A percentile compares a stretch with the other conserved stretches of the same genome.
These are phyloP conservation scores for Mylabris sibirica DNA, from an alignment of 2,888 invertebrate genomes.

Conservation along the genomic window DNA sequence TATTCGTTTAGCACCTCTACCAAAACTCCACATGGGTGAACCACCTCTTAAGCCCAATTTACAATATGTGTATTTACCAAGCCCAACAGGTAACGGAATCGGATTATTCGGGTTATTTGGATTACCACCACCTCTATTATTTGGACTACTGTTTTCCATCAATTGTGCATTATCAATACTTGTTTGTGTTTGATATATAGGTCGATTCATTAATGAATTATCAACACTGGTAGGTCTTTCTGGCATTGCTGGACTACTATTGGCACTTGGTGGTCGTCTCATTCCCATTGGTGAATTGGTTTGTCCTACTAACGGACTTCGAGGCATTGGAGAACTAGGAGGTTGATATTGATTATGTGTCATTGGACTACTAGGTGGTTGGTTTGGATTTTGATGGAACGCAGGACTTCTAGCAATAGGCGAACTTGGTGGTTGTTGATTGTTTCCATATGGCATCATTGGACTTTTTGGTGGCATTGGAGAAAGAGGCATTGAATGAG, in stretches of 20 bases:
- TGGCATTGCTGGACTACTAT: conserved; percentile 65
- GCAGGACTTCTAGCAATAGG: conserved; percentile 69
- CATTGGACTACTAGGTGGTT: conserved; percentile 64
- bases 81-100: conserved; percentile 68
- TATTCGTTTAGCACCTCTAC: conserved; percentile 59
- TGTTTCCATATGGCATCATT: conserved; percentile 50
- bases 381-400: conserved; percentile 60
- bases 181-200: conserved; percentile 28
- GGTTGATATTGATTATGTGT: conserved; percentile 63
- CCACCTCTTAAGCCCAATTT: conserved; percentile 72
- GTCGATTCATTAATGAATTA: conserved; percentile 59
- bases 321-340: conserved; percentile 60
- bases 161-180: conserved; percentile 19
- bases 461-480: conserved; percentile 62
- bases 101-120: conserved; percentile 66
- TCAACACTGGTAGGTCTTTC: conserved; percentile 69
- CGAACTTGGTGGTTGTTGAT: conserved; percentile 66
- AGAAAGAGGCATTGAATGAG: conserved; percentile 60
- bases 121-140: conserved; percentile 62
- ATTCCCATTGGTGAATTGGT: conserved; percentile 65
- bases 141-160: conserved; percentile 18
- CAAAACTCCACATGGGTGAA: conserved; percentile 70
- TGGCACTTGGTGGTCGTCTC: conserved; percentile 65
- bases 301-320: conserved; percentile 58
- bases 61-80: conserved; percentile 67